phyloP scores from a whole-genome alignment of 2,113 vertebrate genomes.

The Gnathonemus longibarbis region DNA sequence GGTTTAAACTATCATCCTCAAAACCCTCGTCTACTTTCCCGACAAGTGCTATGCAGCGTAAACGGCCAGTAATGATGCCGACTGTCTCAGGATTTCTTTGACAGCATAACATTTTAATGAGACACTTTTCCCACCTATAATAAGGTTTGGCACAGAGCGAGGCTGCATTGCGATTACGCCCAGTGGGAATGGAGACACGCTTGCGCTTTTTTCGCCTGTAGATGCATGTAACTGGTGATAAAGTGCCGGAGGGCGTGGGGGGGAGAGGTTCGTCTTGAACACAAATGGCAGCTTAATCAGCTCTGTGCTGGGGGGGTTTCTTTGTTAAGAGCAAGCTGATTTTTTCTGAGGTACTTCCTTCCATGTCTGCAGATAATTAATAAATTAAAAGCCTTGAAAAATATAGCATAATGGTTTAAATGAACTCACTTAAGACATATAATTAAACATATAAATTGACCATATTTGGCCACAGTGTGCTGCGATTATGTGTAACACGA shows the following conservation, averaged over 20 bases:
- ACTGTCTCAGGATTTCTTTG: conserved; percentile 20
- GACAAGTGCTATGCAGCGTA: conserved; percentile 35
- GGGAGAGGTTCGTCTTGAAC: neutral
- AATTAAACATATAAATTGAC: neutral
- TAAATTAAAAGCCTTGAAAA: neutral
- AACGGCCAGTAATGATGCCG: neutral
- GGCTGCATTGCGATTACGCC: conserved; percentile 31
- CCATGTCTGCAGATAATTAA: neutral
- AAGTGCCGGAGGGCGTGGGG: neutral
- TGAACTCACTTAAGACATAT: neutral
- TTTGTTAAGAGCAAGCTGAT: neutral
- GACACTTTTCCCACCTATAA: conserved; percentile 37
- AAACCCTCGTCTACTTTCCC: conserved; percentile 47
- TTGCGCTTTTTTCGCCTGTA: conserved; percentile 26
- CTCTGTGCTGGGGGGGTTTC: neutral
- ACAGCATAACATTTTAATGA: conserved; percentile 36
- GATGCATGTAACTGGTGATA: conserved; percentile 22
- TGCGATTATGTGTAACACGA: neutral
- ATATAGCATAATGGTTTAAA: neutral
- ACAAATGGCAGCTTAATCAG: neutral
- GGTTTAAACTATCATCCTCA: conserved; percentile 34
- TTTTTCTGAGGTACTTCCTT: neutral
- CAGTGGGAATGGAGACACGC: neutral
- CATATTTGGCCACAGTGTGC: neutral
- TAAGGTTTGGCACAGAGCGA: conserved; percentile 39